Evolutionary conservation across 2,888 invertebrate genomes (phyloP), one percentile per base, ranked within the genome.

Genomic region (Elaeidobius kamerunicus): DNA sequence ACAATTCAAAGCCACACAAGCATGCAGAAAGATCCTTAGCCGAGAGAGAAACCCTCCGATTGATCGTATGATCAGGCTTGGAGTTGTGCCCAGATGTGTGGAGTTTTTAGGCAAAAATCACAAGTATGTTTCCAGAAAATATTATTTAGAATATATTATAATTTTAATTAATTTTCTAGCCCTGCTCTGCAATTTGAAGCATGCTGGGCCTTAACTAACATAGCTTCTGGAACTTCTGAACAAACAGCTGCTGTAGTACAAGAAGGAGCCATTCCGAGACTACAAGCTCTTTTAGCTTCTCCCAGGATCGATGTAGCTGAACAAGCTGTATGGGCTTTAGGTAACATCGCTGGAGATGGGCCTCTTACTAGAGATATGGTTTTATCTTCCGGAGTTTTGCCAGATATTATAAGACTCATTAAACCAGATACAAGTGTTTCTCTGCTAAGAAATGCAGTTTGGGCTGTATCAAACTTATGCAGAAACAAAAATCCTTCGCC

Each of bases 321-420:
- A 67, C 95, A 96, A 72, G 86, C 92, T n/a, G 91, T 95, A 0
- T 97, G 98, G 98, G 97, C 97, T 0, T 76, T 97, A 36, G 98
- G 97, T 92, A 99, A 99, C 75, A 93, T 98, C 63, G 95, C 96
- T 6, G 96, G 97, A 27, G 91, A 92, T 71, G 90, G 91, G 0
- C 80, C 91, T 0, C 74, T 73, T 11, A 80, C 91, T 0, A 78
- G 98, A 38, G 96, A 98, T 74, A 73, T 82, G 49, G 91, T 96
- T 36, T 81, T 98, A 5, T 69, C 72, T 0, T 73, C 79, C 53
- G 86, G 85, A 12, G 85, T 88, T 18, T 75, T 96, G 61, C 80
- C 83, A 1, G 83, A 85, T 3, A 73, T 96, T 12, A 68, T 91
- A 39, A 75, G 77, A 1, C 75, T 91, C 20, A 80, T 90, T 57